Evolutionary conservation across 2,113 vertebrate species (phyloP), one percentile per base, ranked within the genome.

Genomic region (Orthochromis indermauri): DNA sequence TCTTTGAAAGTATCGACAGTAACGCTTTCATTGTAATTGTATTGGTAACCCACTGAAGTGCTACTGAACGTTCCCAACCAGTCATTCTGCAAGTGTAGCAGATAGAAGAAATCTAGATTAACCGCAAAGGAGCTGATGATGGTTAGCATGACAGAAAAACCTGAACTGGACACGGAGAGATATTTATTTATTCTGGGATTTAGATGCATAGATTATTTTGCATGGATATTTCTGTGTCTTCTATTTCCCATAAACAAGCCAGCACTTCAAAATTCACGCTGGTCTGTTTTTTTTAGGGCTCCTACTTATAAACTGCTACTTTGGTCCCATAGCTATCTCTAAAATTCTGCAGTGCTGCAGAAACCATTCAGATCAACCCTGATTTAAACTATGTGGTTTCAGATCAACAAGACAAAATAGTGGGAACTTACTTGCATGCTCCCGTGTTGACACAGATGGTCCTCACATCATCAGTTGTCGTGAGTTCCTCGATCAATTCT

Each of bases 391-490:
- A 17, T 57, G 24, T 68, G 6, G 21, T n/a, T 61, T 78, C 2
- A 83, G 40, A 13, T 53, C 14, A 28, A 5, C 8, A 16, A 73
- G 12, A 45, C 6, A 31, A 13, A 10, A 19, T 1, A 19, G 4
- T 17, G 19, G 10, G 35, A 8, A 94, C 94, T 94, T 33, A 96
- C 95, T 92, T 93, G 93, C 96, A 96, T 76, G 94, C 83, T 55
- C 31, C 8, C 0, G 5, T 2, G 19, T 94, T 93, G 49, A 85
- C 51, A 10, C 96, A 96, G 84, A 95, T 95, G 1, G 93, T 95
- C 28, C 11, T 85, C 66, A 95, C 88, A 2, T 91, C 78, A 8
- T 96, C 95, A 1, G 82, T 85, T 7, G 95, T 96, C 0, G 92
- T 90, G 31, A 96, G 88, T 63, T 95, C 94, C 80, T 95, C 93